These are phyloP conservation scores for Holothuria scabra DNA, from an alignment of 53 echinoderm and acorn worm species.

Conservation along the genomic window DNA sequence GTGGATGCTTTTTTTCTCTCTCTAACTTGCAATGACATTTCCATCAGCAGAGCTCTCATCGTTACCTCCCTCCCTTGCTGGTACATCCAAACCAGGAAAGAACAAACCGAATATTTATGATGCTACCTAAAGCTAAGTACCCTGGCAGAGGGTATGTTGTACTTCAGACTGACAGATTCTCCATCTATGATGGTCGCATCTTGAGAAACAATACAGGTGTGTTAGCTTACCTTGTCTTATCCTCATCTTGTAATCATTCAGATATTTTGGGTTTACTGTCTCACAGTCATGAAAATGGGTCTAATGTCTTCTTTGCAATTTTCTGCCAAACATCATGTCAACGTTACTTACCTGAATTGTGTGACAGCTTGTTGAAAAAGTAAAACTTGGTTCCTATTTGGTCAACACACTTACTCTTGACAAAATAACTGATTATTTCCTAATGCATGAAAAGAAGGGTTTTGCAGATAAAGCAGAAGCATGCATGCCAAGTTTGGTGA, in stretches of 20 bases:
- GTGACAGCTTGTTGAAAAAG: background rate
- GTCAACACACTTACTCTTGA: background rate
- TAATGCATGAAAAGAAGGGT: too few relatives aligned
- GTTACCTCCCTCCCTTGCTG: too few relatives aligned
- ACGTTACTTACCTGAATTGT: background rate
- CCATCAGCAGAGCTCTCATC: too few relatives aligned
- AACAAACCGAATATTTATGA: conserved; percentile 2
- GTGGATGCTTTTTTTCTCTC: too few relatives aligned
- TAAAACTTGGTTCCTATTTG: background rate
- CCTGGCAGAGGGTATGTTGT: conserved; percentile 43
- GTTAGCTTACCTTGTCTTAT: too few relatives aligned
- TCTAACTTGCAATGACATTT: too few relatives aligned
- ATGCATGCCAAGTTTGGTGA: too few relatives aligned
- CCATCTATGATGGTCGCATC: background rate
- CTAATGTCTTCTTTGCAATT: background rate
- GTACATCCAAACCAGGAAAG: background rate
- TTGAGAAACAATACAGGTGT: conserved; percentile 1
- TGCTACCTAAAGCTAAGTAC: conserved; percentile 31
- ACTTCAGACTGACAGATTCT: conserved; percentile 26
- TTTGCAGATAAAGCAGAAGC: too few relatives aligned
- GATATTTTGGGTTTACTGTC: background rate
- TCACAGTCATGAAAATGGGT: background rate
- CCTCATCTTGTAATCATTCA: too few relatives aligned
- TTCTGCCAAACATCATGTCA: too few relatives aligned
- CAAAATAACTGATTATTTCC: too few relatives aligned